A percentile compares a stretch with the other conserved stretches of the same genome.
These are phyloP conservation scores for Tadarida brasiliensis DNA, from an alignment of 2,797 vertebrate genomes.

Conservation along the genomic window DNA sequence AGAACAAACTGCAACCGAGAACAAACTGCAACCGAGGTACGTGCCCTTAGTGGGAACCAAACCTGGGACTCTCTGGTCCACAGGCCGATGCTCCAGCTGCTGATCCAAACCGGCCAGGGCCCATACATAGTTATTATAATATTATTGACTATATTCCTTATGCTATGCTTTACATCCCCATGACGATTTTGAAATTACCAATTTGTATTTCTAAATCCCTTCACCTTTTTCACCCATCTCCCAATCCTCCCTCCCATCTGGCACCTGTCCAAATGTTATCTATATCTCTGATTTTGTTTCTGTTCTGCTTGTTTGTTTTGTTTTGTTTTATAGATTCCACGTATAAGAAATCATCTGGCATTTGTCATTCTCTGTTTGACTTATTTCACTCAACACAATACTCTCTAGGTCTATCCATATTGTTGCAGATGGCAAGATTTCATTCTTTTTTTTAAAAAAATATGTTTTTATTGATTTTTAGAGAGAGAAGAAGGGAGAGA, in stretches of 20 bases:
- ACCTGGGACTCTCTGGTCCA: no score
- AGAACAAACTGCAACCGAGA: no score
- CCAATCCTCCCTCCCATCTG: neutral
- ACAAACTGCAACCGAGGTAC: no score
- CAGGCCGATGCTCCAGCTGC: no score
- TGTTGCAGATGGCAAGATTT: no score
- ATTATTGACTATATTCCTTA: neutral
- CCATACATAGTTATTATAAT: neutral
- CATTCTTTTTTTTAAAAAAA: no score
- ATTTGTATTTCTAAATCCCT: neutral
- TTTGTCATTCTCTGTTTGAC: neutral
- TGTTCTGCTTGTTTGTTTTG: neutral
- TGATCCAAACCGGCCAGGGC: no score
- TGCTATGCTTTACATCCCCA: neutral
- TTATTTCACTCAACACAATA: neutral
- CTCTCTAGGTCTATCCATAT: neutral
- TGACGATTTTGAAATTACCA: neutral
- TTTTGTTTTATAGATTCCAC: neutral
- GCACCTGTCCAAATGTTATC: neutral
- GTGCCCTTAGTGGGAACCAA: no score
- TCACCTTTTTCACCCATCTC: neutral
- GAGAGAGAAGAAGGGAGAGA: no score
- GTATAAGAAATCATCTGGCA: neutral
- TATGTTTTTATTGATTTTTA: no score
- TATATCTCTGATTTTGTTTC: neutral